phyloP scores from a whole-genome alignment of 1,140 invertebrate genomes.

The Mylabris phalerata region DNA sequence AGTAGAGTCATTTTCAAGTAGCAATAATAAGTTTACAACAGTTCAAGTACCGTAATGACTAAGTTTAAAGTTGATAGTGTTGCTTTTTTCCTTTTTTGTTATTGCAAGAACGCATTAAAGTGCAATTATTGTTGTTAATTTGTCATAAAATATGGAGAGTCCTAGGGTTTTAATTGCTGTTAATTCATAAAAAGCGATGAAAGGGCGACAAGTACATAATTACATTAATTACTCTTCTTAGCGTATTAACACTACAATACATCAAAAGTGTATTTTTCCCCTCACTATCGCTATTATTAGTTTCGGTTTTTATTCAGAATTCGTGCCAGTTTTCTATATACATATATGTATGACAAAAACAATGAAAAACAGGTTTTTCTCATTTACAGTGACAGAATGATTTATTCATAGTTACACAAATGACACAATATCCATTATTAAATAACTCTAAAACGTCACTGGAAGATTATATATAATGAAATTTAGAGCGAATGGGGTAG shows the following conservation, averaged over 20 bases:
- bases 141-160: too few relatives aligned
- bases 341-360: conserved; percentile 1
- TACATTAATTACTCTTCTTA: conserved; percentile 14
- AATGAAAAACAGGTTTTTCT: conserved; percentile 19
- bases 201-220: too few relatives aligned
- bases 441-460: conserved; percentile 7
- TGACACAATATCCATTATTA: conserved; percentile 13
- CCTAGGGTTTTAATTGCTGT: too few relatives aligned
- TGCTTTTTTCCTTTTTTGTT: too few relatives aligned
- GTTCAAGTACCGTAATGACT: too few relatives aligned
- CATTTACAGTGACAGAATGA: conserved; percentile 19
- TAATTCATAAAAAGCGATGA: too few relatives aligned
- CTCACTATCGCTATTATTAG: conserved; percentile 6
- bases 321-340: conserved; percentile 7
- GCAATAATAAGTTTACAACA: too few relatives aligned
- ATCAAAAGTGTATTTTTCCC: conserved; percentile 11
- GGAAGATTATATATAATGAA: too few relatives aligned
- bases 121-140: not conserved
- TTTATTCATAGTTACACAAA: conserved; percentile 6
- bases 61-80: too few relatives aligned
- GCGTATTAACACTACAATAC: conserved; percentile 15
- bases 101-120: conserved; percentile 7
- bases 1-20: too few relatives aligned
- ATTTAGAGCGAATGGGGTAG: too few relatives aligned
- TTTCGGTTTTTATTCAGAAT: not conserved